These are phyloP conservation scores for Hypanus sabinus DNA, from an alignment of 2,113 vertebrate species.

Conservation along the genomic window DNA sequence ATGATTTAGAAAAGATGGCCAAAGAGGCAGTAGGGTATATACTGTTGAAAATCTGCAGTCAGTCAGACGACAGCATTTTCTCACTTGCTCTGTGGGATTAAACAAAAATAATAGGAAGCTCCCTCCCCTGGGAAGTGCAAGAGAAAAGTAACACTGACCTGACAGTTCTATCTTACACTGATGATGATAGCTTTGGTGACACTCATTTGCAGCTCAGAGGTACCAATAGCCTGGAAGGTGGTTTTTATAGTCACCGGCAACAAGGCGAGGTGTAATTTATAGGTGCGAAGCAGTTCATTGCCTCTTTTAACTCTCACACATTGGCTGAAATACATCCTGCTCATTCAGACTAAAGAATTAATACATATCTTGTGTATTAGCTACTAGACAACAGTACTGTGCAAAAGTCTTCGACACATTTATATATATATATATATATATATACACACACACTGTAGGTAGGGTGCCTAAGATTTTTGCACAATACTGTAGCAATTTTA, in stretches of 20 bases:
- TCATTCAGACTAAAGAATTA: background rate
- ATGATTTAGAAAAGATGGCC: background rate
- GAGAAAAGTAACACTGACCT: background rate
- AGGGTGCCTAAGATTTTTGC: too few species aligned
- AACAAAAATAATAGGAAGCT: background rate
- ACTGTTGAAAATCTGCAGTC: background rate
- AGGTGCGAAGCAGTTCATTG: background rate
- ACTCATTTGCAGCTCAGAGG: background rate
- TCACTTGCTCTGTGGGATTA: background rate
- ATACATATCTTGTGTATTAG: background rate
- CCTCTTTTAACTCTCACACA: background rate
- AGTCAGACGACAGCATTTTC: background rate
- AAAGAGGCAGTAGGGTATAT: background rate
- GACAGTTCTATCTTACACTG: background rate
- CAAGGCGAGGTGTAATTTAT: background rate
- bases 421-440: too few species aligned
- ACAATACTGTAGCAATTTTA: too few species aligned
- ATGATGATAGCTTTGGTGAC: conserved; percentile 23
- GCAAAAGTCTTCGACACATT: too few species aligned
- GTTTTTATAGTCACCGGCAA: background rate
- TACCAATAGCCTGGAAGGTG: background rate
- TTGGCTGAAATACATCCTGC: background rate
- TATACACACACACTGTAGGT: too few species aligned
- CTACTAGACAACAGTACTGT: background rate
- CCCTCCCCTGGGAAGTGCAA: background rate